Conservation (phyloP, 35 echinoderm and acorn worm genomes). For the Ptychodera flava region DNA sequence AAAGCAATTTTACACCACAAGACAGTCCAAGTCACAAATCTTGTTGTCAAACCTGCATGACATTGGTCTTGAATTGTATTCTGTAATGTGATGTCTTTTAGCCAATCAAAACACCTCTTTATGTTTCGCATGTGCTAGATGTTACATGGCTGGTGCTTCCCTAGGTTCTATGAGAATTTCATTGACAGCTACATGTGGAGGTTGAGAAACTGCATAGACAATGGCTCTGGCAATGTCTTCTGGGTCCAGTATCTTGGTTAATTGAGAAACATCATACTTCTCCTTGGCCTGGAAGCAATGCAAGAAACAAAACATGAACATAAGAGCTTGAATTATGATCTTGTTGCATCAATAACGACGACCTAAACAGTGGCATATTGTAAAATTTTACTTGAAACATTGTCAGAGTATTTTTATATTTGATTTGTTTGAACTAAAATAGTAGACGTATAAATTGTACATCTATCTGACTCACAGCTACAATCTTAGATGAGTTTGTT, state of each 20-base stretch:
- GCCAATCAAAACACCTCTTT: neutral
- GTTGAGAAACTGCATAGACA: conserved; percentile 50
- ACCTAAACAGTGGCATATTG: neutral
- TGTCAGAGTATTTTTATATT: neutral
- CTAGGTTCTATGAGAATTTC: conserved; percentile 69
- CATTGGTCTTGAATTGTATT: no score
- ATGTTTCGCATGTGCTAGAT: no score
- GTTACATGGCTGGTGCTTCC: conserved; percentile 26
- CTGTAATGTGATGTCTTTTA: no score
- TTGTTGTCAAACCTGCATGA: no score
- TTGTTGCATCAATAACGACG: neutral
- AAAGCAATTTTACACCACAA: no score
- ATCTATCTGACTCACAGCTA: no score
- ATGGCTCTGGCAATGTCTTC: conserved; percentile 66
- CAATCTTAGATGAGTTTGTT: no score
- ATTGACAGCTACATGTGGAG: conserved; percentile 45
- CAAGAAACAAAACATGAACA: neutral
- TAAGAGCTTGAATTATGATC: neutral
- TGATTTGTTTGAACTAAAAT: no score
- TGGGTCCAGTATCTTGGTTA: conserved; percentile 39
- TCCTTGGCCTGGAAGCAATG: conserved; percentile 30
- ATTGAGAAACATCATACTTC: neutral
- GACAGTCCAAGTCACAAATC: no score
- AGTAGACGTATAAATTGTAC: no score
- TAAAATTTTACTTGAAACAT: no score